A percentile compares a stretch with the other conserved stretches of the same genome.
Conservation (phyloP, 2,113 vertebrate genomes). For the human region GRCh38 chr2:125706501-125707000, state of each 20-base stretch:
- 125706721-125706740: not conserved
- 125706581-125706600: not conserved
- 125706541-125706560: not conserved
- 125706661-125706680: not conserved
- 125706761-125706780: not conserved
- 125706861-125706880: not conserved
- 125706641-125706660: not conserved
- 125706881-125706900: not conserved
- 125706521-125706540: not conserved
- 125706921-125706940: not conserved
- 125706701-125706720: not conserved
- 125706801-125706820: not conserved
- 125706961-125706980: too few species aligned
- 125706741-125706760: not conserved
- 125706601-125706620: rapidly evolving
- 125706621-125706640: not conserved
- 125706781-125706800: not conserved
- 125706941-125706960: not conserved
- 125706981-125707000: rapidly evolving
- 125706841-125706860: not conserved
- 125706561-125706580: not conserved
- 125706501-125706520: not conserved
- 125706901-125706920: not conserved
- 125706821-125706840: not conserved
- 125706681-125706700: not conserved